Conservation (phyloP, 1,140 invertebrate genomes). For the Araneus ventricosus region DNA sequence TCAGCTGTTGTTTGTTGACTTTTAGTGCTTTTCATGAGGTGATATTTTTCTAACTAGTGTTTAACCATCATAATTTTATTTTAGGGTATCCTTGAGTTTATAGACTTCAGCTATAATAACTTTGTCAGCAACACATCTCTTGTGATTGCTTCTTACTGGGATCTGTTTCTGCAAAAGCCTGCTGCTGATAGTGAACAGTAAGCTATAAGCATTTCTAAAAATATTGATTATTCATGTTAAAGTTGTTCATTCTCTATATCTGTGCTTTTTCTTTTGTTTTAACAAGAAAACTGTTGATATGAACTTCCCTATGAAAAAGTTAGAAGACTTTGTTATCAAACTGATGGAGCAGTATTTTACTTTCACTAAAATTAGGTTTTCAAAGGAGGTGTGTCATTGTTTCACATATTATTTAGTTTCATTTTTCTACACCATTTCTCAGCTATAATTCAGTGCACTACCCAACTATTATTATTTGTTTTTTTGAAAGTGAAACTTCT, state of each 20-base stretch:
- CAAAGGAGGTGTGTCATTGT: constrained; percentile 81
- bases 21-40: not conserved
- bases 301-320: constrained; percentile 83
- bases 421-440: not conserved
- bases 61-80: not conserved
- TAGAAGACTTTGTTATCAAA: constrained; percentile 87
- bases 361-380: constrained; percentile 86
- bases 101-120: constrained; percentile 95
- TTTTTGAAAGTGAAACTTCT: not conserved
- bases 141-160: constrained; percentile 94
- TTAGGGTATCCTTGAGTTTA: constrained; percentile 94
- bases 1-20: too few relatives aligned
- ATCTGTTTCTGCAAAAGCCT: constrained; percentile 87
- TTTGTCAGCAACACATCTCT: constrained; percentile 93
- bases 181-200: constrained; percentile 49
- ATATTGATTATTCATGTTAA: not conserved
- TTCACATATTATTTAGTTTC: not conserved
- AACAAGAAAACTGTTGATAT: constrained; percentile 80
- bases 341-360: constrained; percentile 89
- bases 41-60: too few relatives aligned
- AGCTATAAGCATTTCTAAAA: not conserved
- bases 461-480: too few relatives aligned
- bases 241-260: not conserved
- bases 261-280: constrained; percentile 44
- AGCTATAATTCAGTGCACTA: not conserved